Conservation (phyloP, 2,113 vertebrate species). For the Odobenus rosmarus region DNA sequence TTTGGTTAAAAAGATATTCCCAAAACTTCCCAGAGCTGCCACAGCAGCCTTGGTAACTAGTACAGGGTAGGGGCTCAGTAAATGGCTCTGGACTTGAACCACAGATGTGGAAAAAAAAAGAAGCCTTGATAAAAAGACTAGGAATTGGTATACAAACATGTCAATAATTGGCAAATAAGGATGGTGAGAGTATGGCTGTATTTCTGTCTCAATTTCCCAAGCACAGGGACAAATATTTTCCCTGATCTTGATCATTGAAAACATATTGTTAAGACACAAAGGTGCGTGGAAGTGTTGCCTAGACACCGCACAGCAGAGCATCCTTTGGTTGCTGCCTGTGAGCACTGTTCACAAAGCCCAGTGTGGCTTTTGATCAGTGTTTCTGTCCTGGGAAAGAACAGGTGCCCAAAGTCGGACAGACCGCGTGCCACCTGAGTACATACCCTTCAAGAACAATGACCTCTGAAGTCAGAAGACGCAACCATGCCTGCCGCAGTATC, state of each 20-base stretch:
- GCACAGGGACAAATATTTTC: background rate
- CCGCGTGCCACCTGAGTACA: accelerated
- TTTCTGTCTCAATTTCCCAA: background rate
- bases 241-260: background rate
- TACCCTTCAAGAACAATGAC: background rate
- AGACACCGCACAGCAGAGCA: no score
- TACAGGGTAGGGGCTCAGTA: accelerated
- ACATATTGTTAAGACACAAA: background rate
- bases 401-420: background rate
- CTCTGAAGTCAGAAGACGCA: background rate
- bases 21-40: background rate
- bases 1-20: background rate
- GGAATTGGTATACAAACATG: background rate
- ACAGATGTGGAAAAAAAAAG: background rate
- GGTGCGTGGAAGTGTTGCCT: accelerated
- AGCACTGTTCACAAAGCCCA: background rate
- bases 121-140: background rate
- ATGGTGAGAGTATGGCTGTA: background rate
- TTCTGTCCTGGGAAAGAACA: background rate
- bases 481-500: accelerated
- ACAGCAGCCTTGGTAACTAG: background rate
- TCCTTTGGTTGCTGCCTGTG: no score
- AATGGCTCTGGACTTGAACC: background rate
- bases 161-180: background rate
- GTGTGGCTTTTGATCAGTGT: background rate